These are phyloP conservation scores for Hydrochoerus hydrochaeris DNA, from an alignment of 2,113 vertebrate species.

Conservation along the genomic window DNA sequence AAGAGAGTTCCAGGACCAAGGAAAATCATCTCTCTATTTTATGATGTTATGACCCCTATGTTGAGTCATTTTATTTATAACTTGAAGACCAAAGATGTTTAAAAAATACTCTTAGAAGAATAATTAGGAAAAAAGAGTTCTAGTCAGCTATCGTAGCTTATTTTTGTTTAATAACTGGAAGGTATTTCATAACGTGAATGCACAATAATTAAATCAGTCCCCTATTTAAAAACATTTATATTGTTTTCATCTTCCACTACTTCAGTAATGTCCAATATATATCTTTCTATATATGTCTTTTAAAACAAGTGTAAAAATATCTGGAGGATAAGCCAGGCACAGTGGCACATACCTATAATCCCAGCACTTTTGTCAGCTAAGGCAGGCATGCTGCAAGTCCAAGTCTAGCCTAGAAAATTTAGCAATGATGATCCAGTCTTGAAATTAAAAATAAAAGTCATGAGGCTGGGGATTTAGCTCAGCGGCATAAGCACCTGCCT, in stretches of 20 bases:
- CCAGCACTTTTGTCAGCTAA: neutral
- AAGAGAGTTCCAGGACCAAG: neutral
- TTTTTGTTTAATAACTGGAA: neutral
- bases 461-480: too few species aligned
- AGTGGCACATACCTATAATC: neutral
- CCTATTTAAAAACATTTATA: neutral
- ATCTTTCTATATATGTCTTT: neutral
- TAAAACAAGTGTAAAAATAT: neutral
- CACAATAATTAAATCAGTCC: neutral
- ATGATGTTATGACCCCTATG: neutral
- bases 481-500: too few species aligned
- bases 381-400: neutral
- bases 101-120: conserved; percentile 46
- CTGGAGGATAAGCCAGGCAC: neutral
- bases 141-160: neutral
- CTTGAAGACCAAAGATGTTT: neutral
- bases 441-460: neutral
- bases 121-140: neutral
- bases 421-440: neutral
- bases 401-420: neutral
- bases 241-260: neutral
- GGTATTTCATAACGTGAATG: neutral
- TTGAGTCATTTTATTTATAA: conserved; percentile 1
- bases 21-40: conserved; percentile 48
- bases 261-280: neutral